A percentile compares a stretch with the other conserved stretches of the same genome.
Evolutionary conservation across 2,888 invertebrate species (phyloP).

Genomic region (Ennomos quercinarius): DNA sequence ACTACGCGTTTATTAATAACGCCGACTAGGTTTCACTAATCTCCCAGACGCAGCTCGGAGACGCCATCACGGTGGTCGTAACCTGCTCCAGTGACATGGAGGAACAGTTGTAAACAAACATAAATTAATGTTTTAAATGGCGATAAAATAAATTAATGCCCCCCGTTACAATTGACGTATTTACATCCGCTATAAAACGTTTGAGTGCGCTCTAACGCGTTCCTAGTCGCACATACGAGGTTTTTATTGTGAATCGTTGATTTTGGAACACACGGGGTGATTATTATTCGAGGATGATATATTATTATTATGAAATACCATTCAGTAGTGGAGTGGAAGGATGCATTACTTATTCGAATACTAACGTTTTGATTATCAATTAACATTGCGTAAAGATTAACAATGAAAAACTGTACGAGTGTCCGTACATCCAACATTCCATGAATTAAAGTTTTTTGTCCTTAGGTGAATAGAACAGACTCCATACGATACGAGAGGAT

Average conservation of each 20-base stretch:
- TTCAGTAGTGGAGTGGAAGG: too few relatives aligned
- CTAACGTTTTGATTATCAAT: too few relatives aligned
- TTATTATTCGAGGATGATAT: conserved; percentile 11
- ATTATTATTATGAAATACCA: too few relatives aligned
- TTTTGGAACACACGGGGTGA: conserved; percentile 43
- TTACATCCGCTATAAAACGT: conserved; percentile 63
- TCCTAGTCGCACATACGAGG: conserved; percentile 35
- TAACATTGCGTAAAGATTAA: too few relatives aligned
- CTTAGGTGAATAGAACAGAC: too few relatives aligned
- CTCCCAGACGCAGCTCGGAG: conserved; percentile 3
- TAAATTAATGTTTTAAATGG: conserved; percentile 77
- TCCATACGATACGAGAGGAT: too few relatives aligned
- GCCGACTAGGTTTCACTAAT: too few relatives aligned
- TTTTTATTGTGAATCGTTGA: conserved; percentile 47
- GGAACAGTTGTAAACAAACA: conserved; percentile 71
- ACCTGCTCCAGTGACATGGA: conserved; percentile 36
- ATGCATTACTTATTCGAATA: too few relatives aligned
- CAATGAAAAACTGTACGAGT: too few relatives aligned
- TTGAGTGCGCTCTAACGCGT: conserved; percentile 51
- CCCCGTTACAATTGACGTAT: conserved; percentile 61
- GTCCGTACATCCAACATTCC: too few relatives aligned
- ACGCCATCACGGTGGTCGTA: conserved; percentile 36
- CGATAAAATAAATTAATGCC: conserved; percentile 75
- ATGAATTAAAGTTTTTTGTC: too few relatives aligned
- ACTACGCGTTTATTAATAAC: too few relatives aligned